Evolutionary conservation across 2,888 invertebrate species (phyloP).

Genomic region (Laothoe populi): DNA sequence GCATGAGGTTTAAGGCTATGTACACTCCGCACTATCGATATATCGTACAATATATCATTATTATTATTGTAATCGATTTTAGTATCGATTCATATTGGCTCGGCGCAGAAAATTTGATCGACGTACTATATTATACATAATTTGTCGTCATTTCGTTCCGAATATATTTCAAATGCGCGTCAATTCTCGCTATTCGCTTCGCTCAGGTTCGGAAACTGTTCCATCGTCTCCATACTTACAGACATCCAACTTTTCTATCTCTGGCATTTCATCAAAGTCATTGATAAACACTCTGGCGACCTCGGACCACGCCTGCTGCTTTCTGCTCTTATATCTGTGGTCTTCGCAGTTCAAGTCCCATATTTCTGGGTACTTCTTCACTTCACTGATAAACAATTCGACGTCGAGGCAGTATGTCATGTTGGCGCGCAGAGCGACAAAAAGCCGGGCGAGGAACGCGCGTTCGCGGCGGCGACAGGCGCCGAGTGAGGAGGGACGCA

Average conservation of each 20-base stretch:
- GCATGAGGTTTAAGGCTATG: background rate
- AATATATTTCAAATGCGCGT: background rate
- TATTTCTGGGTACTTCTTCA: constrained; percentile 63
- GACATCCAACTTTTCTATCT: constrained; percentile 58
- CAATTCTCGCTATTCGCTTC: background rate
- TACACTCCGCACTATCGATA: background rate
- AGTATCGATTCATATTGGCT: constrained; percentile 1
- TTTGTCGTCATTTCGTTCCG: background rate
- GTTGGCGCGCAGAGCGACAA: constrained; percentile 30
- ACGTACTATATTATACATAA: background rate
- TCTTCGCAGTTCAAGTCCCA: constrained; percentile 64
- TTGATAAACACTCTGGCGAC: constrained; percentile 61
- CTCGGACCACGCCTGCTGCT: constrained; percentile 62
- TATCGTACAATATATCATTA: background rate
- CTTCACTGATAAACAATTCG: constrained; percentile 67
- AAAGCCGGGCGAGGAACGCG: constrained; percentile 46
- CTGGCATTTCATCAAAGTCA: constrained; percentile 59
- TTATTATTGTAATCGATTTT: background rate
- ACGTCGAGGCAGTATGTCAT: constrained; percentile 56
- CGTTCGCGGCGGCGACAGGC: constrained; percentile 39
- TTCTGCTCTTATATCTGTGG: constrained; percentile 51
- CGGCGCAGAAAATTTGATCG: background rate
- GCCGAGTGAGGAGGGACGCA: constrained; percentile 55
- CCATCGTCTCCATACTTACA: constrained; percentile 58
- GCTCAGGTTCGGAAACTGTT: background rate